These are phyloP conservation scores for Porites cylindrica DNA, from an alignment of 92 coral and sea anemone species.

Conservation along the genomic window DNA sequence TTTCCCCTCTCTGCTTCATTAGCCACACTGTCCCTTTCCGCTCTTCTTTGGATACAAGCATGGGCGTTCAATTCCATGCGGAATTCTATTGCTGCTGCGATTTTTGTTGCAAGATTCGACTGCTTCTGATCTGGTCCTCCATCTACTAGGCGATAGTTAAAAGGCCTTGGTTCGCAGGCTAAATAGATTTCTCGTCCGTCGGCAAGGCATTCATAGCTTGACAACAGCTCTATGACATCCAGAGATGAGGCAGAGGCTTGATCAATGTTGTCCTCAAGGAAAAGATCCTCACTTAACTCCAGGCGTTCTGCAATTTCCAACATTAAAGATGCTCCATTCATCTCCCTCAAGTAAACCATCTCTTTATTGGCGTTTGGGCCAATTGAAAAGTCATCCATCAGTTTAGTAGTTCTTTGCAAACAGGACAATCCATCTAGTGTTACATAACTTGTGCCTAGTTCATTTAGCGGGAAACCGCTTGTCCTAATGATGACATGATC, in stretches of 20 bases:
- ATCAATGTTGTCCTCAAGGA: neutral
- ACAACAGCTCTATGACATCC: constrained; percentile 8
- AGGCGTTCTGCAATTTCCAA: constrained; percentile 49
- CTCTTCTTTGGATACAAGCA: constrained; percentile 67
- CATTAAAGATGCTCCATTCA: constrained; percentile 56
- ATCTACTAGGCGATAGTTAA: constrained; percentile 60
- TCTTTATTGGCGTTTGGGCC: constrained; percentile 1
- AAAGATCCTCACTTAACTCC: constrained; percentile 15
- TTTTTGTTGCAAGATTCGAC: constrained; percentile 53
- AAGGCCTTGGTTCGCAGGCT: constrained; percentile 52
- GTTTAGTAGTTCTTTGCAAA: neutral
- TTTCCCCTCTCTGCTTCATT: constrained; percentile 78
- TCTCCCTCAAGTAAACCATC: constrained; percentile 43
- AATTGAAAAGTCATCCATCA: constrained; percentile 5
- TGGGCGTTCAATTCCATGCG: constrained; percentile 53
- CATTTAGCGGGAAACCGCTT: constrained; percentile 22
- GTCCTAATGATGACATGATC: constrained; percentile 31
- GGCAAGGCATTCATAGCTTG: constrained; percentile 1
- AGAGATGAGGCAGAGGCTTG: constrained; percentile 3
- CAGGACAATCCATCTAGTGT: constrained; percentile 9
- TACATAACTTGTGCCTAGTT: neutral
- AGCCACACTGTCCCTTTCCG: constrained; percentile 67
- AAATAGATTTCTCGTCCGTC: constrained; percentile 16
- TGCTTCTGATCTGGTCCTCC: constrained; percentile 81
- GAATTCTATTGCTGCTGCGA: constrained; percentile 67